Percentiles rank a stretch among this genome's conserved stretches.
These are phyloP conservation scores for Xylocampa areola DNA, from an alignment of 2,888 invertebrate species.

Conservation along the genomic window DNA sequence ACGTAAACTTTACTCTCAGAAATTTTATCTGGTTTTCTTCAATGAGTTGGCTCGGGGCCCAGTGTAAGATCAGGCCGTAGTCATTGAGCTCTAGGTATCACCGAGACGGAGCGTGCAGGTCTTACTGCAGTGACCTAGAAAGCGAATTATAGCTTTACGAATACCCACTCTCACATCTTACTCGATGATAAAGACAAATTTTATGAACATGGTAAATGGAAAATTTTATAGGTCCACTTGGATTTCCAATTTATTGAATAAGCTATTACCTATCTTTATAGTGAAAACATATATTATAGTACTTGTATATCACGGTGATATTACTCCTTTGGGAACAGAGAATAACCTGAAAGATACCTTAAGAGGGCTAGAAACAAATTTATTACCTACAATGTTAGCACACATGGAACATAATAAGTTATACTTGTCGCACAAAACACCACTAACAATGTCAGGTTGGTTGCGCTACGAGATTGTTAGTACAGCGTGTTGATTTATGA, in stretches of 20 bases:
- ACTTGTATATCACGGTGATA: slow-evolving; percentile 34
- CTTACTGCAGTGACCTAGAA: slow-evolving; percentile 74
- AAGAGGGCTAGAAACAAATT: slow-evolving; percentile 33
- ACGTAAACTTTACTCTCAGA: slow-evolving; percentile 50
- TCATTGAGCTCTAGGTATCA: slow-evolving; percentile 69
- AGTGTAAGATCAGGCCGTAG: slow-evolving; percentile 66
- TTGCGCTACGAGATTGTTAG: slow-evolving; percentile 43
- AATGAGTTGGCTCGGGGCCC: slow-evolving; percentile 73
- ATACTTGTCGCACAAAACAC: slow-evolving; percentile 63
- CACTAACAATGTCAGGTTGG: slow-evolving; percentile 55
- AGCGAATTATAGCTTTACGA: slow-evolving; percentile 64
- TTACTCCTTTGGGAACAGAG: slow-evolving; percentile 34
- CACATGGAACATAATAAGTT: slow-evolving; percentile 59
- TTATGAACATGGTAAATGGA: slow-evolving; percentile 63
- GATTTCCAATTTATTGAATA: slow-evolving; percentile 61
- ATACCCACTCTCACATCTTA: slow-evolving; percentile 57
- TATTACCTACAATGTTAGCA: slow-evolving; percentile 54
- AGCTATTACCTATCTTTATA: slow-evolving; percentile 31
- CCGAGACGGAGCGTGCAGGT: slow-evolving; percentile 61
- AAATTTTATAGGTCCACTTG: slow-evolving; percentile 63
- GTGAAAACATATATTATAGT: slow-evolving; percentile 52
- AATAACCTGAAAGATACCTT: slow-evolving; percentile 38
- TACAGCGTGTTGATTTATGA: slow-evolving; percentile 56
- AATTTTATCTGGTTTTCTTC: slow-evolving; percentile 65
- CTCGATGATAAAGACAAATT: slow-evolving; percentile 64